phyloP scores from a whole-genome alignment of 2,797 vertebrate genomes.

The Luscinia luscinia region DNA sequence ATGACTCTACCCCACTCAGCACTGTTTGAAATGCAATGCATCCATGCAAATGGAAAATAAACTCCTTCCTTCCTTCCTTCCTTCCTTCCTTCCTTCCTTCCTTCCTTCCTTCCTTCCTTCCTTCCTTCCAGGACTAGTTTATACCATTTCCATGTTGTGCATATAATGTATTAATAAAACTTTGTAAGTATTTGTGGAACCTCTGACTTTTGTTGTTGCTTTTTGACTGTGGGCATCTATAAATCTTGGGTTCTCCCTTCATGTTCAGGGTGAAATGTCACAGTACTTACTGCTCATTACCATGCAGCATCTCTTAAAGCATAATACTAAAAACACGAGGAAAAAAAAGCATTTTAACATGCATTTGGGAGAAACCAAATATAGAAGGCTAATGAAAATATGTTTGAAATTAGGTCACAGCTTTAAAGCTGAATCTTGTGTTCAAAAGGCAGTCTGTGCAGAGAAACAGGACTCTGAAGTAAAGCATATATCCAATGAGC shows the following conservation, averaged over 20 bases:
- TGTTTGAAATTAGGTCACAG: background rate
- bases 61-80: background rate
- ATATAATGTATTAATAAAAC: background rate
- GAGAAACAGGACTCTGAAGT: background rate
- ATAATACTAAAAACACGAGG: background rate
- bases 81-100: background rate
- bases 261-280: no score
- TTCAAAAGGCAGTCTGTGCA: background rate
- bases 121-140: background rate
- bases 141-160: background rate
- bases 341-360: background rate
- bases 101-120: no score
- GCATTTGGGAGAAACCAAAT: background rate
- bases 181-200: background rate
- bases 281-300: background rate
- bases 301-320: background rate
- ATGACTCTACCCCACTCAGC: background rate
- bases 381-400: background rate
- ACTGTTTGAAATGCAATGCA: background rate
- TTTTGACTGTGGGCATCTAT: background rate
- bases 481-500: background rate
- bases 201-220: accelerated
- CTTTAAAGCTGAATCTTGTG: background rate
- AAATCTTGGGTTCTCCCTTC: background rate
- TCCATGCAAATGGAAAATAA: background rate